Evolutionary conservation across 1,140 invertebrate species (phyloP).

Genomic region (Megalopta genalis): DNA sequence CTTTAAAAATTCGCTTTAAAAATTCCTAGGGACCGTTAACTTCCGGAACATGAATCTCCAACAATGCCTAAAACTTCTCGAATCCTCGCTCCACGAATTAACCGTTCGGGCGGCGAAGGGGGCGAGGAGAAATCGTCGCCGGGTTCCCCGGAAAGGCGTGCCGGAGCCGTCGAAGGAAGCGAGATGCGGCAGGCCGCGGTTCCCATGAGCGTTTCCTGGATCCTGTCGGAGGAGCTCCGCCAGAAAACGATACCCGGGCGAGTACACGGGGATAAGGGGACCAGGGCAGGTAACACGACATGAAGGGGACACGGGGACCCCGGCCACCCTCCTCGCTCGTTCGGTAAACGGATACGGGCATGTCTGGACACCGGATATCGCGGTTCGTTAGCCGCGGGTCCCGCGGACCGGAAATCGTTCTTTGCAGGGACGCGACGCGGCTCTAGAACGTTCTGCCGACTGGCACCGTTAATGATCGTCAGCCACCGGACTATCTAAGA

Average conservation of each 20-base stretch:
- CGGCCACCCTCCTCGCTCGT: slow-evolving; percentile 46
- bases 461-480: slow-evolving; percentile 45
- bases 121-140: too few species aligned
- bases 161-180: not conserved
- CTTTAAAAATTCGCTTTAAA: too few species aligned
- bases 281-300: slow-evolving; percentile 9
- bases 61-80: too few species aligned
- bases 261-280: slow-evolving; percentile 17
- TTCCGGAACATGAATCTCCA: too few species aligned
- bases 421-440: slow-evolving; percentile 35
- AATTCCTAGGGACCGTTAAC: too few species aligned
- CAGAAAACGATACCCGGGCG: slow-evolving; percentile 21
- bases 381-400: slow-evolving; percentile 56
- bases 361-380: slow-evolving; percentile 57
- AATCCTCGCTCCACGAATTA: too few species aligned
- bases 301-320: not conserved
- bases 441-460: slow-evolving; percentile 11
- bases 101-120: too few species aligned
- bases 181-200: too few species aligned
- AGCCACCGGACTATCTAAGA: not conserved
- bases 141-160: too few species aligned
- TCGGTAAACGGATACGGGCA: slow-evolving; percentile 54
- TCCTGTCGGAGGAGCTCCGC: not conserved
- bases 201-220: slow-evolving; percentile 5
- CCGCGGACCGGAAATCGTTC: slow-evolving; percentile 48